Conservation (phyloP, 2,888 invertebrate genomes). For the Ectobius pallidus region DNA sequence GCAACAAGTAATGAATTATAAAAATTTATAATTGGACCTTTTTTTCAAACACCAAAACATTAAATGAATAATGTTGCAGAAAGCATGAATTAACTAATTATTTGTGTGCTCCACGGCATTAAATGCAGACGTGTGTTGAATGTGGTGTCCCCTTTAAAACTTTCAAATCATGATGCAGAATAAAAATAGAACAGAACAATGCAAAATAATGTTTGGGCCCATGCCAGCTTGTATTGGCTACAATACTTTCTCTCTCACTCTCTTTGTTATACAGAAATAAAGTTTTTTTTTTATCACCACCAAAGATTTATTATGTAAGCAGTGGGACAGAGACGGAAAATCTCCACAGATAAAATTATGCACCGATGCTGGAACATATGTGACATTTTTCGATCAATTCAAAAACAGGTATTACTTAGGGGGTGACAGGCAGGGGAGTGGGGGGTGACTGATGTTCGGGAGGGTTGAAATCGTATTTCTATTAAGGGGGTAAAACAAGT, state of each 20-base stretch:
- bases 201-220: neutral
- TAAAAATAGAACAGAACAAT: neutral
- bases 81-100: no score
- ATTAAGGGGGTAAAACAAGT: neutral
- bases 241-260: neutral
- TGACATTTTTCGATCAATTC: conserved; percentile 5
- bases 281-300: neutral
- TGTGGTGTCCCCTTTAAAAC: neutral
- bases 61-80: no score
- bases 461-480: neutral
- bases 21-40: no score
- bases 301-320: no score
- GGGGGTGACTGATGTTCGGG: neutral
- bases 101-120: no score
- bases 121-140: no score
- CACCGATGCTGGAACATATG: neutral
- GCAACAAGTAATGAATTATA: no score
- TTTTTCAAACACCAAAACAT: no score
- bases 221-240: conserved; percentile 4
- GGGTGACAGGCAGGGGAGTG: neutral
- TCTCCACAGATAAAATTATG: neutral
- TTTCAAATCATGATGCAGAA: neutral
- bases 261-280: neutral
- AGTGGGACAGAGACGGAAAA: neutral
- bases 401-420: neutral